phyloP scores from a whole-genome alignment of 1,140 invertebrate genomes.

The Drosophila rufa region DNA sequence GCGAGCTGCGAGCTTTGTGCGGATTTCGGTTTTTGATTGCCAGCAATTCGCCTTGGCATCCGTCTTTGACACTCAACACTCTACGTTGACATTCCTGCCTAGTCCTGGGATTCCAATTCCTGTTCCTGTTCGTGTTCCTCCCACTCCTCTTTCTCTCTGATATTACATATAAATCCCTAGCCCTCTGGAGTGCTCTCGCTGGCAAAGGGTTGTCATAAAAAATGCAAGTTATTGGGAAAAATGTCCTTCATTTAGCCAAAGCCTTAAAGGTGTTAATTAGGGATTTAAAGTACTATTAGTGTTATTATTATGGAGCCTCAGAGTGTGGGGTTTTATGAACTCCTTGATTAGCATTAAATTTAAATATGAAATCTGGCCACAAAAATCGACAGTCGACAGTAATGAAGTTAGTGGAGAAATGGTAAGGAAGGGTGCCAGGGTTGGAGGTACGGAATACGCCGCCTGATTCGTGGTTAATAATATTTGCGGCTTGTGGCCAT shows the following conservation, averaged over 20 bases:
- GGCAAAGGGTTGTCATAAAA: background rate
- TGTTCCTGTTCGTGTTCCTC: slow-evolving; percentile 10
- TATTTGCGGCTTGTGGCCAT: slow-evolving; percentile 51
- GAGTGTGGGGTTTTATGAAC: background rate
- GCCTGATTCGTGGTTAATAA: slow-evolving; percentile 53
- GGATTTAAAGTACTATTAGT: too few species aligned
- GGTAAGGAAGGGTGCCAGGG: slow-evolving; percentile 7
- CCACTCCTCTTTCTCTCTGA: background rate
- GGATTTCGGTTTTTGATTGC: slow-evolving; percentile 56
- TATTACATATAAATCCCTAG: background rate
- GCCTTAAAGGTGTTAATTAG: too few species aligned
- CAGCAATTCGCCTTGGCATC: slow-evolving; percentile 43
- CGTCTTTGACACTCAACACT: slow-evolving; percentile 58
- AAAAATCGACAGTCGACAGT: background rate
- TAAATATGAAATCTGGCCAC: slow-evolving; percentile 10
- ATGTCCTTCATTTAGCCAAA: too few species aligned
- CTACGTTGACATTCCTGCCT: slow-evolving; percentile 48
- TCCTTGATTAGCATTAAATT: background rate
- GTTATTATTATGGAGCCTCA: background rate
- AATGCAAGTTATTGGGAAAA: background rate
- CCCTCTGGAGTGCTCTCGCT: slow-evolving; percentile 12
- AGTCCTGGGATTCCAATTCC: slow-evolving; percentile 20
- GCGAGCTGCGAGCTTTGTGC: slow-evolving; percentile 8
- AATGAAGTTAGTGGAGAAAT: slow-evolving; percentile 12
- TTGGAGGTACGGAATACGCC: too few species aligned